Evolutionary conservation across 2,797 vertebrate species (phyloP).

Genomic region (Anas bahamensis): DNA sequence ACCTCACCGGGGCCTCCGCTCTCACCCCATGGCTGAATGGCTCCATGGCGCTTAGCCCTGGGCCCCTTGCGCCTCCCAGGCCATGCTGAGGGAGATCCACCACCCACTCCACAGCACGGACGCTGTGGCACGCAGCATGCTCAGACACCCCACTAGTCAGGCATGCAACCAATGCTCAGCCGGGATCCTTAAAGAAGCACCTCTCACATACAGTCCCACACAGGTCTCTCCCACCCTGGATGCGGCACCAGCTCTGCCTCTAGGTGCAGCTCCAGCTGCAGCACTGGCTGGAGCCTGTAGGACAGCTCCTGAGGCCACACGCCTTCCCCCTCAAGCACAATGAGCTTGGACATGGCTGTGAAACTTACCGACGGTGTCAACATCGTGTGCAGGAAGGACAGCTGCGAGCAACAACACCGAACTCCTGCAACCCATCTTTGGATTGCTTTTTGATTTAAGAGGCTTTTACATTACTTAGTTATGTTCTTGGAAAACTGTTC

Average conservation of each 20-base stretch:
- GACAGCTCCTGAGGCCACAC: accelerated
- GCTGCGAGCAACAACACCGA: not conserved
- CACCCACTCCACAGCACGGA: not conserved
- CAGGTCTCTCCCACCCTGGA: not conserved
- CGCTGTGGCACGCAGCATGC: not conserved
- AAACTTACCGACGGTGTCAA: not conserved
- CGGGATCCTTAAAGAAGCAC: not conserved
- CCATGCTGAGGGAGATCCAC: not conserved
- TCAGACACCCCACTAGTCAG: too few species aligned
- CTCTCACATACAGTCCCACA: not conserved
- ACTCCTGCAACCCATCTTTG: not conserved
- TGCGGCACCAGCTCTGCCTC: not conserved
- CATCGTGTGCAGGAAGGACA: not conserved
- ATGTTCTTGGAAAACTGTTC: not conserved
- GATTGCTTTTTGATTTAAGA: not conserved
- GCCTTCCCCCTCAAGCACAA: not conserved
- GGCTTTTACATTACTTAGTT: not conserved
- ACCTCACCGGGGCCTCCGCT: not conserved
- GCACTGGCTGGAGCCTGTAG: accelerated
- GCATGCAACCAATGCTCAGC: not conserved
- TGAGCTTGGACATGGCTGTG: not conserved
- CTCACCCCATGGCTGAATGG: not conserved
- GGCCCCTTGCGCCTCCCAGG: not conserved
- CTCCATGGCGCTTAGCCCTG: not conserved
- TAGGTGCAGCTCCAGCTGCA: not conserved